Evolutionary conservation across 1,140 invertebrate species (phyloP), one percentile per base, ranked within the genome.

Genomic region (Procambarus virginalis): DNA sequence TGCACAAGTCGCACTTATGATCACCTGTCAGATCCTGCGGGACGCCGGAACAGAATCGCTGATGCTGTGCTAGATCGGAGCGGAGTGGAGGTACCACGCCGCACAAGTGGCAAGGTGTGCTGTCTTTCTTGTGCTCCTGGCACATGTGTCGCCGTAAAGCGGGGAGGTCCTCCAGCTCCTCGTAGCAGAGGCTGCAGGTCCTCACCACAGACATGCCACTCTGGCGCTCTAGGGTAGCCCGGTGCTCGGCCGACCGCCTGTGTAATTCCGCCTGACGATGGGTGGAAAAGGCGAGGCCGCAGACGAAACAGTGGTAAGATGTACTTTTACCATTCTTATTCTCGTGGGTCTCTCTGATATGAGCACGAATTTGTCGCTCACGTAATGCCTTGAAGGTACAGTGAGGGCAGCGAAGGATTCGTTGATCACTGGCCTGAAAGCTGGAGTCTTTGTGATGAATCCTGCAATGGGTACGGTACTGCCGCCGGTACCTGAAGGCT

Each of bases 31-130:
- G 51, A 45, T 85, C 83, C 45, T 64, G 77, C 9, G 83, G 89
- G 17, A 22, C 9, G 51, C 83, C 60, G 4, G 10, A 46, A 45
- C 89, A 90, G 45, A 80, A n/a, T 10, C 78, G 75, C 64, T 90
- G 89, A 70, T 90, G 89, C 68, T 85, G 49, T n/a, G 89, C 89
- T 10, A 90, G 83, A 64, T 90, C 89, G 20, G 75, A 90, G n/a
- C 83, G 75, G n/a, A 85, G 89, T n/a, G 89, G 89, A 22, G 70
- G 77, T 48, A 84, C 73, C 0, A 80, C 20, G n/a, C 89, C 84
- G 75, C 89, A 90, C 22, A 80, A n/a, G 83, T 84, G 83, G 78
- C 89, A 90, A 14, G 89, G 89, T 49, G 84, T 90, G 83, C 89
- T 81, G 70, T 90, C 83, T 58, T 84, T 85, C 64, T 79, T 76